These are phyloP conservation scores for Chelon labrosus DNA, from an alignment of 2,797 vertebrate species.

Conservation along the genomic window DNA sequence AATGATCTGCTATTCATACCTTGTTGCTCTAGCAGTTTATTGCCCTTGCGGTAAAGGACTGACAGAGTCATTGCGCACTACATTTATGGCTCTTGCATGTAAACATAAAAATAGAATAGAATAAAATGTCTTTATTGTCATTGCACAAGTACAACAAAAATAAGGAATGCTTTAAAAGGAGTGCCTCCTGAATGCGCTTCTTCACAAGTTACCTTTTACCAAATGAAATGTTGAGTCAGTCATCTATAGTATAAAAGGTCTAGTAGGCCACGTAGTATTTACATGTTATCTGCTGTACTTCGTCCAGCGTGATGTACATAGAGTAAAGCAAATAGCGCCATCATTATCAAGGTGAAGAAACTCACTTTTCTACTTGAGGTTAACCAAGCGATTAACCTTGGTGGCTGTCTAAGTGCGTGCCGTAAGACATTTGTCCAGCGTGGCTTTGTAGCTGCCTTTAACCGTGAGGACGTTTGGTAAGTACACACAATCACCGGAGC, in stretches of 20 bases:
- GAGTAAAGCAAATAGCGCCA: neutral
- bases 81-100: neutral
- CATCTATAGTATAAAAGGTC: neutral
- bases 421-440: conserved; percentile 37
- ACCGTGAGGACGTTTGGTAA: conserved; percentile 51
- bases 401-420: conserved; percentile 2
- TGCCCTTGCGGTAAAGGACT: conserved; percentile 1
- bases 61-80: conserved; percentile 3
- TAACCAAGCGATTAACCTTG: conserved; percentile 1
- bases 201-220: conserved; percentile 15
- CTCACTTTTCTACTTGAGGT: conserved; percentile 30
- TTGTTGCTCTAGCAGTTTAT: neutral
- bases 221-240: conserved; percentile 3
- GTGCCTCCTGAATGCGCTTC: conserved; percentile 8
- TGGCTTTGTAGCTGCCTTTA: conserved; percentile 49
- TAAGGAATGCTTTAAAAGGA: neutral
- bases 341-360: conserved; percentile 19
- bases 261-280: conserved; percentile 6
- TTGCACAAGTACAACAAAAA: neutral
- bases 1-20: conserved; percentile 5
- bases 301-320: conserved; percentile 14
- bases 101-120: neutral
- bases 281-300: conserved; percentile 30
- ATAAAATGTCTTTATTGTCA: no score
- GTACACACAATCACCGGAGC: conserved; percentile 75